Evolutionary conservation across 1,140 invertebrate species (phyloP).

Genomic region (Bradysia coprophila): DNA sequence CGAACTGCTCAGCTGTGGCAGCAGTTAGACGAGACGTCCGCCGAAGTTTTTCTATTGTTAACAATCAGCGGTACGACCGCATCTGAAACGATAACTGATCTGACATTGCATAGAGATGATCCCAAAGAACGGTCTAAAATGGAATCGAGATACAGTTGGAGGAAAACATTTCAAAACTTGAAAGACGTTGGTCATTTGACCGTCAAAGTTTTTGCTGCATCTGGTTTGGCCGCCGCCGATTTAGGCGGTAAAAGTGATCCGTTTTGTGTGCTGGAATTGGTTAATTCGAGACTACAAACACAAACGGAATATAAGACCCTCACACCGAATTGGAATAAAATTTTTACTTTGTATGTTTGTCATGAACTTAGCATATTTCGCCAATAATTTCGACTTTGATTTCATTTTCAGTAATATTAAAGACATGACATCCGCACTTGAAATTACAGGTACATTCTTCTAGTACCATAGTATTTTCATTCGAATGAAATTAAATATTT

Average conservation of each 20-base stretch:
- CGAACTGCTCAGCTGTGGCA: constrained; percentile 79
- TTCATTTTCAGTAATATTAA: constrained; percentile 78
- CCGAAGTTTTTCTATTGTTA: constrained; percentile 70
- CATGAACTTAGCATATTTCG: constrained; percentile 3
- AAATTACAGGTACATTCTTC: too few species aligned
- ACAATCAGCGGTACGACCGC: constrained; percentile 90
- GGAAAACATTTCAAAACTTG: constrained; percentile 51
- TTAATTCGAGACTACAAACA: constrained; percentile 87
- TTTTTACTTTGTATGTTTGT: constrained; percentile 85
- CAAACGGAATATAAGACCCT: constrained; percentile 98
- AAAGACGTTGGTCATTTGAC: constrained; percentile 76
- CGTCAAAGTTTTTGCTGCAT: constrained; percentile 78
- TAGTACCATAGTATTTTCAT: too few species aligned
- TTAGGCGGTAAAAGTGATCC: constrained; percentile 90
- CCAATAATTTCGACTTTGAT: too few species aligned
- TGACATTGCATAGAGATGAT: constrained; percentile 67
- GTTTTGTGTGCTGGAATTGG: constrained; percentile 91
- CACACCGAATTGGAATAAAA: constrained; percentile 93
- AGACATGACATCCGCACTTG: constrained; percentile 89
- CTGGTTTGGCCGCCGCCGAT: constrained; percentile 77
- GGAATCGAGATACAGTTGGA: constrained; percentile 56
- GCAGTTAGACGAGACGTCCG: constrained; percentile 75
- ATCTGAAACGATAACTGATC: constrained; percentile 78
- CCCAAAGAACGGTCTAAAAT: constrained; percentile 44
- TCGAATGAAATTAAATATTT: too few species aligned